Evolutionary conservation across 35 echinoderm and acorn worm species (phyloP).

Genomic region (Heliocidaris tuberculata): DNA sequence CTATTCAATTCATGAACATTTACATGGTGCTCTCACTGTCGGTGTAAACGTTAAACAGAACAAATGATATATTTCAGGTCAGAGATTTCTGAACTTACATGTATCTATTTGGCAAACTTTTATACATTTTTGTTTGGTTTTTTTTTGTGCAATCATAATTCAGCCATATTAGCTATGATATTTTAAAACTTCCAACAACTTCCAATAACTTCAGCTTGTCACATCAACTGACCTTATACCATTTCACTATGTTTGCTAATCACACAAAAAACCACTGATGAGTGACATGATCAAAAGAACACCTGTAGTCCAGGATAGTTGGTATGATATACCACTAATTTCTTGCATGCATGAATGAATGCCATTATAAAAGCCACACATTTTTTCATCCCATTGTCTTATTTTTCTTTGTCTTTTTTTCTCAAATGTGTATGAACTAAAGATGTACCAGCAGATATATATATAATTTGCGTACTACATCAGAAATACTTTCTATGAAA

Average conservation of each 20-base stretch:
- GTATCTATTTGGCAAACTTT: no score
- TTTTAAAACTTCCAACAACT: no score
- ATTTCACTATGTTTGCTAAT: background rate
- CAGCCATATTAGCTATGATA: no score
- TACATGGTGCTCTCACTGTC: no score
- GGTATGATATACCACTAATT: background rate
- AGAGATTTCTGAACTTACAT: no score
- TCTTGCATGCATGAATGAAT: background rate
- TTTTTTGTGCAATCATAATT: no score
- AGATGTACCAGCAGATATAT: background rate
- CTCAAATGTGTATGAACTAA: background rate
- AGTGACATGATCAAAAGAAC: background rate
- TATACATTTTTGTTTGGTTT: no score
- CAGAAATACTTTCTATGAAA: no score
- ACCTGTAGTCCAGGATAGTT: background rate
- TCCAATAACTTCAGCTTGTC: no score
- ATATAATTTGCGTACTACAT: background rate
- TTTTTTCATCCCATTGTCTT: background rate
- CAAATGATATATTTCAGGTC: no score
- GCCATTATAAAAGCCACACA: background rate
- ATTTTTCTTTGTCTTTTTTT: background rate
- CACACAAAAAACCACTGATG: background rate
- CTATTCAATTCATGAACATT: no score
- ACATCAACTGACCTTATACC: background rate
- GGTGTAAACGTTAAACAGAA: no score